phyloP scores from a whole-genome alignment of 30 jellyfish, hydroid and myxozoan genomes.

The Aurelia aurita complex sp. Pacific region DNA sequence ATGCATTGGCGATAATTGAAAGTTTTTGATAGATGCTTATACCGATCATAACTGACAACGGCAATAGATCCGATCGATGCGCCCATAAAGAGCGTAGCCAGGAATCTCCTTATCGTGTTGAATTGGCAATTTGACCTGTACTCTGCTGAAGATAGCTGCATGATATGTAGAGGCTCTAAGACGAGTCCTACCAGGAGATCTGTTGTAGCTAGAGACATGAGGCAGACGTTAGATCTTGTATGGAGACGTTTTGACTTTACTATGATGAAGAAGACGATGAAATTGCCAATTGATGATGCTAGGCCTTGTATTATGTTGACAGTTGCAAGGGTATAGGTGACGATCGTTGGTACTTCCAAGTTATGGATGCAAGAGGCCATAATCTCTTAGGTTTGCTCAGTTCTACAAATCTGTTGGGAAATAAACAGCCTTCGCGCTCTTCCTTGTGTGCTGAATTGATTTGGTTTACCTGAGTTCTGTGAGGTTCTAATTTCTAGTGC shows the following conservation, averaged over 20 bases:
- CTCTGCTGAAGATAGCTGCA: constrained; percentile 40
- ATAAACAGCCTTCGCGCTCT: too few relatives aligned
- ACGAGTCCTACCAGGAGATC: constrained; percentile 78
- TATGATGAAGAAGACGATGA: constrained; percentile 38
- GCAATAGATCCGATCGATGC: constrained; percentile 76
- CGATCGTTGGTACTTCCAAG: constrained; percentile 8
- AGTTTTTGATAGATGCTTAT: constrained; percentile 60
- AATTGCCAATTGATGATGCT: constrained; percentile 45
- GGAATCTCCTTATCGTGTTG: constrained; percentile 56
- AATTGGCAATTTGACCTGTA: constrained; percentile 40
- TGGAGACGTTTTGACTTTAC: constrained; percentile 34
- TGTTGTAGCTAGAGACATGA: constrained; percentile 72
- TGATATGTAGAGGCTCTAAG: constrained; percentile 51
- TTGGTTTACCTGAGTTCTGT: too few relatives aligned
- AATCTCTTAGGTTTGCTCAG: too few relatives aligned
- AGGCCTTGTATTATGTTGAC: constrained; percentile 32
- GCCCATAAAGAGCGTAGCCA: constrained; percentile 67
- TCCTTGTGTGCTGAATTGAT: too few relatives aligned
- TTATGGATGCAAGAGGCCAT: constrained; percentile 47
- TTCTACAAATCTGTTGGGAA: too few relatives aligned
- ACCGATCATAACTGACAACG: constrained; percentile 78
- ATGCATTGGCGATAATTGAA: constrained; percentile 43
- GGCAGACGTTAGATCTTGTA: constrained; percentile 55
- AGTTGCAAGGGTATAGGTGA: constrained; percentile 42
- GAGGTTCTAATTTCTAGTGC: too few relatives aligned